Percentiles rank a stretch among this genome's conserved stretches.
These are phyloP conservation scores for Takifugu flavidus DNA, from an alignment of 2,113 vertebrate species.

Conservation along the genomic window DNA sequence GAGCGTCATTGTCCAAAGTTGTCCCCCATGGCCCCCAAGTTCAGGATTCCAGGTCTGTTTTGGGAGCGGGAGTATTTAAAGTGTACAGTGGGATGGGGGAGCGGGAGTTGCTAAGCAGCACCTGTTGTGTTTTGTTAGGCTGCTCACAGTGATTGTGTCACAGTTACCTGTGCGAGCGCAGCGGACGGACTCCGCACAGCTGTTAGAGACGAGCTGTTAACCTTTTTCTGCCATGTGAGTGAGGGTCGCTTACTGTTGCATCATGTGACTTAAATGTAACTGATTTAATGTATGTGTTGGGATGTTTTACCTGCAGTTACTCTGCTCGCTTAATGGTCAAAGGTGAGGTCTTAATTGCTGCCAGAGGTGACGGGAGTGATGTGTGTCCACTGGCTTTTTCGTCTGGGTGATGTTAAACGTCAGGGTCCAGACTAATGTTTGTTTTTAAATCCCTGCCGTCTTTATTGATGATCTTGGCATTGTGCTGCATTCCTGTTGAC, in stretches of 20 bases:
- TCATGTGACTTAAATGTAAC: no score
- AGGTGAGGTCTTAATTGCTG: neutral
- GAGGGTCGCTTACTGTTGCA: no score
- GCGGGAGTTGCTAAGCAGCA: constrained; percentile 27
- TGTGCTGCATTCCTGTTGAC: neutral
- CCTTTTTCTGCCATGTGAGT: no score
- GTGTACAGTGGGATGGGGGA: constrained; percentile 4
- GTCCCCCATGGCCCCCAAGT: constrained; percentile 22
- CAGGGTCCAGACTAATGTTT: neutral
- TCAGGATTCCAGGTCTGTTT: constrained; percentile 33
- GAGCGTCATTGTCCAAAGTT: constrained; percentile 10
- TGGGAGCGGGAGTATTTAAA: constrained; percentile 44
- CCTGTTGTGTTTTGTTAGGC: constrained; percentile 48
- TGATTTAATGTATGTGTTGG: neutral
- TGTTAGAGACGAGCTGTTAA: no score
- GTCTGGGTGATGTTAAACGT: constrained; percentile 6
- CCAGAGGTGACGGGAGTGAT: constrained; percentile 4
- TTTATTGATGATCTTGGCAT: neutral
- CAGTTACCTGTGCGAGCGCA: constrained; percentile 14
- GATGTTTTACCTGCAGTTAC: no score
- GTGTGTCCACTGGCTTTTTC: constrained; percentile 28
- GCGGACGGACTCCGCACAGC: no score
- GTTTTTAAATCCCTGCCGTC: no score
- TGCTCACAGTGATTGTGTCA: constrained; percentile 3
- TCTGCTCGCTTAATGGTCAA: no score